Evolutionary conservation across 2,888 invertebrate genomes (phyloP).

Genomic region (Apantesis nais): DNA sequence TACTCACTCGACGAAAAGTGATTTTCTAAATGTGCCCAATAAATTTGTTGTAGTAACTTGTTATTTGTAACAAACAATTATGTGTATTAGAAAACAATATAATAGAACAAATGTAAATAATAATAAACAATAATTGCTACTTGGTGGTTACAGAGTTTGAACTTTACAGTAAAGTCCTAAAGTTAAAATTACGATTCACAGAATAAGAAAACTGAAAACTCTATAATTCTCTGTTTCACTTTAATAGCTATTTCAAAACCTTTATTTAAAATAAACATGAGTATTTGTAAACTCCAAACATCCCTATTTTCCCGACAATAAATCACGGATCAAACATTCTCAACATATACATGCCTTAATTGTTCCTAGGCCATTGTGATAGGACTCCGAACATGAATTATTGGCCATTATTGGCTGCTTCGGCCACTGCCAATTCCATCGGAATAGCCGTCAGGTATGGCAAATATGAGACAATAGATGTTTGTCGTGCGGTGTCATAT

Average conservation of each 20-base stretch:
- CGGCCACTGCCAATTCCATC: conserved; percentile 22
- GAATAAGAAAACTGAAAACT: too few relatives aligned
- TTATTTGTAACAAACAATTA: too few relatives aligned
- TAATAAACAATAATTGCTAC: too few relatives aligned
- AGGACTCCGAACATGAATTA: conserved; percentile 22
- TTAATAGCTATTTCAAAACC: background rate
- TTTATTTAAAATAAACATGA: background rate
- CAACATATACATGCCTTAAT: conserved; percentile 24
- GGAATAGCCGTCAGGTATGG: conserved; percentile 23
- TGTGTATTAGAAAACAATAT: too few relatives aligned
- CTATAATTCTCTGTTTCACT: background rate
- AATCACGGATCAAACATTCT: conserved; percentile 20
- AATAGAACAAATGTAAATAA: too few relatives aligned
- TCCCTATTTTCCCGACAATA: conserved; percentile 9
- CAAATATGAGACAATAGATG: conserved; percentile 22
- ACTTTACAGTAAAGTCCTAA: too few relatives aligned
- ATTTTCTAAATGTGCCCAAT: too few relatives aligned
- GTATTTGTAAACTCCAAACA: background rate
- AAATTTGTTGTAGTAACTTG: too few relatives aligned
- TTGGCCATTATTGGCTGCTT: conserved; percentile 28
- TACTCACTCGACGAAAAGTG: too few relatives aligned
- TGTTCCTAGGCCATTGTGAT: conserved; percentile 28
- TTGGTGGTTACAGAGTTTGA: too few relatives aligned
- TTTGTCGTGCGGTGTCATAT: background rate
- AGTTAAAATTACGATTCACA: too few relatives aligned